A percentile compares a stretch with the other conserved stretches of the same genome.
These are phyloP conservation scores for Chrosomus eos DNA, from an alignment of 2,797 vertebrate genomes.

Conservation along the genomic window DNA sequence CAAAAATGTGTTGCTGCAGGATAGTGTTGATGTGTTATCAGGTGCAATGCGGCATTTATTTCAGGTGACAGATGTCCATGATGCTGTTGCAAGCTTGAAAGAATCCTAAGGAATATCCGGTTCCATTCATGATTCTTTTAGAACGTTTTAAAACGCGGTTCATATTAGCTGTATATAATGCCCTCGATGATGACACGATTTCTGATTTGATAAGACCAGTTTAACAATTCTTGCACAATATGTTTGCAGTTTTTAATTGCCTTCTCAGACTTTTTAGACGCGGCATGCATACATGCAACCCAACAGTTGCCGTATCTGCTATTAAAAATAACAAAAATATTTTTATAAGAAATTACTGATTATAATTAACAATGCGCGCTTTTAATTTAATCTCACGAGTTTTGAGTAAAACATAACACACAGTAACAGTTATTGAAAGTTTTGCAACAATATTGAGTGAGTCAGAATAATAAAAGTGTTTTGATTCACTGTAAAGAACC, in stretches of 20 bases:
- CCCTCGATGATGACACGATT: not conserved
- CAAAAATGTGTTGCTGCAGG: not conserved
- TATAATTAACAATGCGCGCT: not conserved
- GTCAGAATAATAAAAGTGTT: not conserved
- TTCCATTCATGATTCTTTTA: not conserved
- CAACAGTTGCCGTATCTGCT: not conserved
- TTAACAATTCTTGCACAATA: not conserved
- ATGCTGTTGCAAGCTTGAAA: constrained; percentile 1
- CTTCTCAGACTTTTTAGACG: not conserved
- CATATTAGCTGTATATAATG: not conserved
- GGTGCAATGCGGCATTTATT: constrained; percentile 48
- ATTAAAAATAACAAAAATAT: not conserved
- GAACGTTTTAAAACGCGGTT: not conserved
- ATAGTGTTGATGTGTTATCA: constrained; percentile 16
- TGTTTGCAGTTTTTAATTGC: not conserved
- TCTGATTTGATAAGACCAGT: not conserved
- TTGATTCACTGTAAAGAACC: constrained; percentile 1
- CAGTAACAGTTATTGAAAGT: accelerated
- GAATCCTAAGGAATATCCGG: not conserved
- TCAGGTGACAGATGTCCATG: constrained; percentile 48
- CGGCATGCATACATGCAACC: not conserved
- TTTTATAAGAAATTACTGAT: not conserved
- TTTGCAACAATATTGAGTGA: not conserved
- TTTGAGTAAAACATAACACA: not conserved
- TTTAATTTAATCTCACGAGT: not conserved